phyloP scores from a whole-genome alignment of 2,113 vertebrate species.

The Corapipo altera region DNA sequence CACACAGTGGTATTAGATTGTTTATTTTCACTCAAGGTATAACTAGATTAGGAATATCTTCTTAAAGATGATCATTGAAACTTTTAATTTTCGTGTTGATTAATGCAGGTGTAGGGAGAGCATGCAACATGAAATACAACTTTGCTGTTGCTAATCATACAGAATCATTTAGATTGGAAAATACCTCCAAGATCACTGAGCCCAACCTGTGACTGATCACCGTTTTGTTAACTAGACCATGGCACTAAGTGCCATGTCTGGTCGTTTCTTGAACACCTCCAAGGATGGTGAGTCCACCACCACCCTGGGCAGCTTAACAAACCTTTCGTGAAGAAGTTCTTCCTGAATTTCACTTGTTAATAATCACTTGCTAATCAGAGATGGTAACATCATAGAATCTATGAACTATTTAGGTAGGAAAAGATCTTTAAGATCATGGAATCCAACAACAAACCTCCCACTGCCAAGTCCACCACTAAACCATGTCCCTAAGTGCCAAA shows the following conservation, averaged over 20 bases:
- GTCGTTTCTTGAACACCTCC: background rate
- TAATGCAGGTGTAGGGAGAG: constrained; percentile 11
- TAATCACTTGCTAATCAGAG: background rate
- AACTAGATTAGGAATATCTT: background rate
- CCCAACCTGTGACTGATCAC: background rate
- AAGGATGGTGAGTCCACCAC: background rate
- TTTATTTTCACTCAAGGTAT: background rate
- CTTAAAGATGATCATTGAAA: background rate
- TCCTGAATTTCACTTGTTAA: background rate
- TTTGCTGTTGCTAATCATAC: background rate
- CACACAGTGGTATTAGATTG: background rate
- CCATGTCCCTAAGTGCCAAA: background rate
- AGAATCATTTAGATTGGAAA: background rate
- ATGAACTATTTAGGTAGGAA: background rate
- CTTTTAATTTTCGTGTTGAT: constrained; percentile 16
- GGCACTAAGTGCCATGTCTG: background rate
- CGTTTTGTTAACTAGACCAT: background rate
- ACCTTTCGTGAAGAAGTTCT: background rate
- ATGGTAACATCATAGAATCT: background rate
- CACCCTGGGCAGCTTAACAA: background rate
- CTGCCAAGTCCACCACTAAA: background rate
- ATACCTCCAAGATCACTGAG: background rate
- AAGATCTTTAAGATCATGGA: background rate
- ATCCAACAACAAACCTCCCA: background rate
- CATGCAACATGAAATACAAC: background rate